These are phyloP conservation scores for Syrmaticus mikado DNA, from an alignment of 2,113 vertebrate species.

Conservation along the genomic window DNA sequence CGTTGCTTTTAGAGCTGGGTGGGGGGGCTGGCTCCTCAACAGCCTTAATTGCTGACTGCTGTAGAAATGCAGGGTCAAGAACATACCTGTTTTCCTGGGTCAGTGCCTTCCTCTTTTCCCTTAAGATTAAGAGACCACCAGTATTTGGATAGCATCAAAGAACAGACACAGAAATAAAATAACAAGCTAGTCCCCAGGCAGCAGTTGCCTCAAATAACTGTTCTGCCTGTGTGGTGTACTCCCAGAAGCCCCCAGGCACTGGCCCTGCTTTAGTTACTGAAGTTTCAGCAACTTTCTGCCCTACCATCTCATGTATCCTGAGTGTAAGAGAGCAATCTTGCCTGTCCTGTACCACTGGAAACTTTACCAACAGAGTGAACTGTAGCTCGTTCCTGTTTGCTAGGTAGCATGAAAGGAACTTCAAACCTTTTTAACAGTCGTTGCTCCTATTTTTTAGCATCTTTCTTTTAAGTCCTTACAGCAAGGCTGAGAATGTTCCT, in stretches of 20 bases:
- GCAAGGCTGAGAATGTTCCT: not conserved
- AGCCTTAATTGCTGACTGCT: not conserved
- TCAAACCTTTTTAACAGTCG: fast-evolving
- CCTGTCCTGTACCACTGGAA: not conserved
- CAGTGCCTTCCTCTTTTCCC: not conserved
- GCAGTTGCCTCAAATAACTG: not conserved
- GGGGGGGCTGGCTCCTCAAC: not conserved
- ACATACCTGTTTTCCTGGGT: fast-evolving
- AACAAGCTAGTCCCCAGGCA: not conserved
- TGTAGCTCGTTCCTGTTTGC: not conserved
- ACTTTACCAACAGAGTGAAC: not conserved
- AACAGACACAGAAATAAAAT: not conserved
- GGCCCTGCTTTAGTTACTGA: not conserved
- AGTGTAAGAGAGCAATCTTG: not conserved
- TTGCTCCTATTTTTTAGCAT: not conserved
- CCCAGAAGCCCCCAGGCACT: not conserved
- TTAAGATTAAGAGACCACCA: not conserved
- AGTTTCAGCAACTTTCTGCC: not conserved
- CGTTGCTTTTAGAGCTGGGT: not conserved
- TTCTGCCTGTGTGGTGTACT: not conserved
- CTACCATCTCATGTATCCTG: not conserved
- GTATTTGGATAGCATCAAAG: not conserved
- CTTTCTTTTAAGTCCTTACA: not conserved
- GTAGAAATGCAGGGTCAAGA: not conserved
- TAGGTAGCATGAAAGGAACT: not conserved